Evolutionary conservation across 2,113 vertebrate species (phyloP), one percentile per base, ranked within the genome.

Genomic region (Furnarius figulus): DNA sequence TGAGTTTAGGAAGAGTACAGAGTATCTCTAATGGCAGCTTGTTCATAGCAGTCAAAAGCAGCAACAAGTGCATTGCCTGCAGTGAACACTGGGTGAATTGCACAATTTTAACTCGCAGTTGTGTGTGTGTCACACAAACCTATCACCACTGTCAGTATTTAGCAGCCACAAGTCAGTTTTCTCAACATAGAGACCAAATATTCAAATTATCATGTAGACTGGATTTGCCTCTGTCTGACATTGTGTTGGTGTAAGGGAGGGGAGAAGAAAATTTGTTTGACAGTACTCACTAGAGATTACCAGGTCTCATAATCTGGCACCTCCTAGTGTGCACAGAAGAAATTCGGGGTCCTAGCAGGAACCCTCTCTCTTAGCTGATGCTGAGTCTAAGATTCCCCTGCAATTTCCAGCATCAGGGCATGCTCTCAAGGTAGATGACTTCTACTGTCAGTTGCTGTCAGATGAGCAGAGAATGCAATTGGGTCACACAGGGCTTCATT

Each of bases 271-370:
- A 52, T n/a, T 66, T 35, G 18, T 19, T 33, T 0, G 0, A 33
- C 24, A 10, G 40, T 31, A 62, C 27, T 28, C 42, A 55, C 4
- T 1, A 4, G 19, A 40, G 17, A 58, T 35, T 17, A 53, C 20
- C 53, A 39, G 31, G 44, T 87, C 50, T 66, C 4, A 1, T 52
- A 85, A 61, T 6, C 28, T 62, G 46, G 62, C 47, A 52, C 49
- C 63, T 78, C 49, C 63, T 39, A 50, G 50, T 0, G 0, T 0
- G 0, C 31, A 35, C 9, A 14, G 56, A 68, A 70, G 22, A 56
- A 73, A 53, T 31, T 61, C 0, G 0, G 82, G 85, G 46, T 81
- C 55, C 85, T 46, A 74, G 59, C 19, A 67, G 42, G 73, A 58
- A 89, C 62, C 73, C 30, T 68, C 70, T 59, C 39, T 19, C 62